Evolutionary conservation across 2,797 vertebrate genomes (phyloP).

Genomic region (Pangasius macronema): DNA sequence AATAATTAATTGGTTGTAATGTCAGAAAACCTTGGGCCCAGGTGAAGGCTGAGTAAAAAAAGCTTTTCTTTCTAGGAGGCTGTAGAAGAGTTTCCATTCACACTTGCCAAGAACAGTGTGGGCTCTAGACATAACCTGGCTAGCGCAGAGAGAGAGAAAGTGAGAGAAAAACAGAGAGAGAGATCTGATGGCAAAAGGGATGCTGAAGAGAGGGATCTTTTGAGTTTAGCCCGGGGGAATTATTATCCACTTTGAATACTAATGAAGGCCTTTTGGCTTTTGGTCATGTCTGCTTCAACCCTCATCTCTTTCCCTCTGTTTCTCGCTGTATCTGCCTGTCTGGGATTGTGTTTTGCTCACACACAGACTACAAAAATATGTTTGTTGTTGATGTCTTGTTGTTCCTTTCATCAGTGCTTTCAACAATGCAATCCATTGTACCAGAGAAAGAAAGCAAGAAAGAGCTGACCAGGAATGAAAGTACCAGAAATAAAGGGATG

Average conservation of each 20-base stretch:
- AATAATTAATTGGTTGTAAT: not conserved
- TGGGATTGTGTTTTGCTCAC: conserved; percentile 33
- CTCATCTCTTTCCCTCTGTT: conserved; percentile 44
- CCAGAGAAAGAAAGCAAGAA: conserved; percentile 49
- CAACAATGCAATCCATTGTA: conserved; percentile 79
- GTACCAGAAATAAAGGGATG: conserved; percentile 41
- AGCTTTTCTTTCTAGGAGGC: not conserved
- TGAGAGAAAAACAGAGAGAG: conserved; percentile 52
- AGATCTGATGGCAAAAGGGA: conserved; percentile 24
- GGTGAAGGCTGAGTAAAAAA: not conserved
- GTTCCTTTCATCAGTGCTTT: conserved; percentile 72
- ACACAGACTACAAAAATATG: conserved; percentile 61
- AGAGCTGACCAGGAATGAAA: conserved; percentile 35
- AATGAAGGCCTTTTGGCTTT: conserved; percentile 75
- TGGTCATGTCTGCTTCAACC: conserved; percentile 58
- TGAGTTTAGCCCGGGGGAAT: conserved; percentile 53
- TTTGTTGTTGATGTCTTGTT: conserved; percentile 73
- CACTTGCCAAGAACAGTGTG: not conserved
- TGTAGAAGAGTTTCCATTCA: not conserved
- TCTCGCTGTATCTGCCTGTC: conserved; percentile 44
- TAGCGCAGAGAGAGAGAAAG: conserved; percentile 48
- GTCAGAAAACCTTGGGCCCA: not conserved
- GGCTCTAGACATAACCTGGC: not conserved
- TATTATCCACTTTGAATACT: conserved; percentile 72
- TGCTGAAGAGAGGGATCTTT: conserved; percentile 20